phyloP scores from a whole-genome alignment of 2,797 vertebrate genomes.

The Anableps anableps region DNA sequence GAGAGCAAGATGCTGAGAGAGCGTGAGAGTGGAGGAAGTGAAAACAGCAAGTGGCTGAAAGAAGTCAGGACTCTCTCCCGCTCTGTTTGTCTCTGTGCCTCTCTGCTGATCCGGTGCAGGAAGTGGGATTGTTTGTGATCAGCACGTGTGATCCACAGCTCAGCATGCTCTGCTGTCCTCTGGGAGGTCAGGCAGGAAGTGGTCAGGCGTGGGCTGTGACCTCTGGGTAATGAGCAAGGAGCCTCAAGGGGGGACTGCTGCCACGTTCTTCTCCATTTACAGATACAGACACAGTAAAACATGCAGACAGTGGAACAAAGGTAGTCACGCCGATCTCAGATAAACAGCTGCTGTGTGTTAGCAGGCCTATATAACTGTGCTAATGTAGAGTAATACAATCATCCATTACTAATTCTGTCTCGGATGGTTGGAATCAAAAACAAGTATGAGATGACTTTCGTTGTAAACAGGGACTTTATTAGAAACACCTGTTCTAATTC shows the following conservation, averaged over 20 bases:
- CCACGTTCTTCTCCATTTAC: conserved; percentile 43
- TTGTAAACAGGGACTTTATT: conserved; percentile 2
- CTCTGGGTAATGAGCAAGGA: conserved; percentile 77
- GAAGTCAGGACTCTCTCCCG: conserved; percentile 61
- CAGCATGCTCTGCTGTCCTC: conserved; percentile 71
- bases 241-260: conserved; percentile 55
- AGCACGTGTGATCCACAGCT: conserved; percentile 75
- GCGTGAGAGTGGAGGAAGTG: conserved; percentile 76
- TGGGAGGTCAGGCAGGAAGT: conserved; percentile 78
- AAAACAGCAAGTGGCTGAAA: conserved; percentile 73
- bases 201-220: conserved; percentile 75
- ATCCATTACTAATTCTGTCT: conserved; percentile 3
- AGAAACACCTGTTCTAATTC: neutral
- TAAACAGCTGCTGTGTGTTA: conserved; percentile 12
- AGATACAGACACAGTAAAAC: conserved; percentile 14
- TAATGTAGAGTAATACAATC: conserved; percentile 4
- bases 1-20: conserved; percentile 64
- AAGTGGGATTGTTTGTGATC: conserved; percentile 75
- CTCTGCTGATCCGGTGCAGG: conserved; percentile 63
- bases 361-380: neutral
- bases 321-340: neutral
- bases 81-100: conserved; percentile 36
- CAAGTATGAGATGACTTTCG: neutral
- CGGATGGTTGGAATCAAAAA: neutral
- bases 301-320: conserved; percentile 2